A percentile compares a stretch with the other conserved stretches of the same genome.
phyloP scores from a whole-genome alignment of 2,888 invertebrate genomes.

The Xylota segnis region DNA sequence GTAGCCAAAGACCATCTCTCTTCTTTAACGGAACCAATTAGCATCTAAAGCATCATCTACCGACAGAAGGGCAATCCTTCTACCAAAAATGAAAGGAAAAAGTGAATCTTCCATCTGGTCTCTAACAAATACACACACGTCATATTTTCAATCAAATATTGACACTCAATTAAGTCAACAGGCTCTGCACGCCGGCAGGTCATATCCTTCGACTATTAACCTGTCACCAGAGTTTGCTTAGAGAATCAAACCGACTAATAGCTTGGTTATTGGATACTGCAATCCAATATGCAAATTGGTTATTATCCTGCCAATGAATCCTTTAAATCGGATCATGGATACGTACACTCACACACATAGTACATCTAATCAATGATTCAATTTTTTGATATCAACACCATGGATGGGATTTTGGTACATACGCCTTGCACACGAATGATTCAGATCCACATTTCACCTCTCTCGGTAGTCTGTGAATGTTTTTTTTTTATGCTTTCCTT shows the following conservation, averaged over 20 bases:
- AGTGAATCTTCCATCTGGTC: not conserved
- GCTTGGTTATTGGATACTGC: slow-evolving; percentile 43
- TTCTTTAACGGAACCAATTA: too few species aligned
- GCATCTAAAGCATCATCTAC: too few species aligned
- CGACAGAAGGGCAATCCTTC: not conserved
- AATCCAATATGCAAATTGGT: slow-evolving; percentile 72
- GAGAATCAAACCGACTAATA: slow-evolving; percentile 39
- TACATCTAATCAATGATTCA: slow-evolving; percentile 50
- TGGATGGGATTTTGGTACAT: slow-evolving; percentile 61
- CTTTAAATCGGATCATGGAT: slow-evolving; percentile 37
- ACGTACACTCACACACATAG: not conserved
- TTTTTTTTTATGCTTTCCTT: slow-evolving; percentile 1
- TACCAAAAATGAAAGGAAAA: not conserved
- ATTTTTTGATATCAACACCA: slow-evolving; percentile 72
- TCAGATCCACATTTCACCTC: slow-evolving; percentile 21
- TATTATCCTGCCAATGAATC: slow-evolving; percentile 40
- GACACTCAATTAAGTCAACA: slow-evolving; percentile 69
- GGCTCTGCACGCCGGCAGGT: slow-evolving; percentile 1
- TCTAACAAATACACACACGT: not conserved
- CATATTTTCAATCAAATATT: slow-evolving; percentile 62
- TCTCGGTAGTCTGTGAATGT: slow-evolving; percentile 10
- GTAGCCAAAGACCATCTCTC: too few species aligned
- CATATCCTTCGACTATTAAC: slow-evolving; percentile 27
- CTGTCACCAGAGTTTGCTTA: slow-evolving; percentile 51
- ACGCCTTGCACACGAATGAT: slow-evolving; percentile 49